A percentile compares a stretch with the other conserved stretches of the same genome.
Conservation (phyloP, 2,888 invertebrate species). For the Caenorhabditis imperialis region DNA sequence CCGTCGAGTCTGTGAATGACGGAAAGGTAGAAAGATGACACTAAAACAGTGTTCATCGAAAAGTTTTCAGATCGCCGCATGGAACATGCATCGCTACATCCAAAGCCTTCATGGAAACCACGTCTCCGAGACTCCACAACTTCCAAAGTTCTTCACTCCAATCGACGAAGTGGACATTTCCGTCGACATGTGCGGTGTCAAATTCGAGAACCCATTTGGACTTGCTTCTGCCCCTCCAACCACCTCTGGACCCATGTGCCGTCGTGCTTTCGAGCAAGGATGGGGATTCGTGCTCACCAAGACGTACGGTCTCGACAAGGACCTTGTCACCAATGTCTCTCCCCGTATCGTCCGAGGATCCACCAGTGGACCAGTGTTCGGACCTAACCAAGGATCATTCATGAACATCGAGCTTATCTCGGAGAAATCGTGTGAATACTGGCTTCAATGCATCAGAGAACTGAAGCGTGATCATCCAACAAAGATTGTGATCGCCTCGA, state of each 20-base stretch:
- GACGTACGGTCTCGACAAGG: constrained; percentile 94
- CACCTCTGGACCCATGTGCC: constrained; percentile 89
- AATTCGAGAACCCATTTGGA: constrained; percentile 96
- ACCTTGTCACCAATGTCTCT: constrained; percentile 94
- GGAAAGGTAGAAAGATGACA: constrained; percentile 94
- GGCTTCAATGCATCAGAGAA: constrained; percentile 90
- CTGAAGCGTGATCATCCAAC: constrained; percentile 87
- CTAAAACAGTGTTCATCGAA: constrained; percentile 78
- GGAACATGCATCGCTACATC: constrained; percentile 89
- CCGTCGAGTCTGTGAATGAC: constrained; percentile 97
- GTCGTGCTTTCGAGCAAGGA: constrained; percentile 93
- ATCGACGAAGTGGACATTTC: constrained; percentile 95
- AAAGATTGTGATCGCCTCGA: constrained; percentile 76
- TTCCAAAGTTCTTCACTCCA: constrained; percentile 92
- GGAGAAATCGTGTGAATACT: constrained; percentile 93
- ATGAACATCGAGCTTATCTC: constrained; percentile 98
- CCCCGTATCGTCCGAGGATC: constrained; percentile 95
- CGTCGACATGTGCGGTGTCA: constrained; percentile 91
- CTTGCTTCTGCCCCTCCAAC: constrained; percentile 97
- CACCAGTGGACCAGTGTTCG: constrained; percentile 88
- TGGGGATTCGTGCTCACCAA: constrained; percentile 99
- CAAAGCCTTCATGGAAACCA: constrained; percentile 83
- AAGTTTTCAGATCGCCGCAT: constrained; percentile 62
- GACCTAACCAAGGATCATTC: constrained; percentile 92
- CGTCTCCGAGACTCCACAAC: constrained; percentile 83